Base-by-base conservation (phyloP, 2,797 vertebrate genomes). In the Nannoperca obscura region DNA sequence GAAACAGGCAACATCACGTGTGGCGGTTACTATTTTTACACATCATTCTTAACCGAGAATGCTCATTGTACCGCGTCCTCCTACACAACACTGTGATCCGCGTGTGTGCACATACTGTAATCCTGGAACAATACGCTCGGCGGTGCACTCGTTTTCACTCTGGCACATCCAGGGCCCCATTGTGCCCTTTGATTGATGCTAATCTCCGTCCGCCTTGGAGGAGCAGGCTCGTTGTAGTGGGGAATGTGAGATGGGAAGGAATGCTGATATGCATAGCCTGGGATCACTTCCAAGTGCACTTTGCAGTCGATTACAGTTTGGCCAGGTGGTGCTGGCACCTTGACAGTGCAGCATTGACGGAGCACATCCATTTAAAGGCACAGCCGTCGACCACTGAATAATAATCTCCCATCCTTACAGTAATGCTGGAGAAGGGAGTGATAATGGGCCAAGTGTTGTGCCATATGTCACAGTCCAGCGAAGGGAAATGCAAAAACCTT, bases 281-380 rank as follows among this genome's bases (percentile, higher is more conserved):
- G 92, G 89, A 91, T 86, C 81, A 65, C 67, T 69, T 92, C 91
- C 92, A 94, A 92, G 78, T 81, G 85, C 91, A 90, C 92, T 93
- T 93, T 92, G 89, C 90, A 91, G 91, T 93, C 84, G 88, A 92
- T 93, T 94, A 93, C 88, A 93, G 91, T 89, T 93, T 82, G 89
- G 87, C 90, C 92, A 94, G 93, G 92, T 94, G 90, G 90, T 49
- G 81, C 86, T 92, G 91, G 92, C 88, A 88, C 81, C 81, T 88
- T 82, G 86, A 91, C 91, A 88, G 87, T 30, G 80, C 85, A 73
- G 84, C 84, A 65, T 83, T 85, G 90, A 87, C 89, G 69, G 75
- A 92, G 82, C 80, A 74, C 86, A 81, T 86, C 73, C 77, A 86
- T 91, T 94, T 93, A 94, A 94, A 93, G 90, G 84, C 81, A 70